Base-by-base conservation (phyloP, 2,797 vertebrate genomes). In the Notolabrus celidotus region DNA sequence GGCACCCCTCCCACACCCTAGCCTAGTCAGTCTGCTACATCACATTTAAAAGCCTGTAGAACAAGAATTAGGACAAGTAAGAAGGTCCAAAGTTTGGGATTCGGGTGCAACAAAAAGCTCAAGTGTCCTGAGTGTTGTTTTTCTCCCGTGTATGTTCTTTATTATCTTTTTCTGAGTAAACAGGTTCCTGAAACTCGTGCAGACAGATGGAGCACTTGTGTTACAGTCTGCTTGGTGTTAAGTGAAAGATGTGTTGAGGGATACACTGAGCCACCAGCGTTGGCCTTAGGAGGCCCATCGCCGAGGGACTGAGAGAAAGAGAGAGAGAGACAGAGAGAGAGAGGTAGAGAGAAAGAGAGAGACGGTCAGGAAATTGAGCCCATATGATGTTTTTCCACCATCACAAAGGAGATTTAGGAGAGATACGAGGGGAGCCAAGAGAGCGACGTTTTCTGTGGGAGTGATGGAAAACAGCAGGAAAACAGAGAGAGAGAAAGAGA, bases 321-420 rank as follows among this genome's bases (percentile, higher is more conserved):
- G n/a, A n/a, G n/a, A n/a, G n/a, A n/a, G n/a, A 86, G 81, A 87
- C 85, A 86, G 80, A 85, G 84, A 88, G 85, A 87, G 82, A 86
- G 84, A 87, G 83, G 86, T 83, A 86, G 82, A 86, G 81, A 87
- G 82, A 59, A 62, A 68, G 76, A 75, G 71, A 74, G 83, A 89
- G 88, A 83, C 71, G 75, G 88, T 90, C 92, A 93, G 93, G 93
- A 94, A 93, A 94, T 94, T 93, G 90, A 90, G 91, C 90, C 89
- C 94, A 93, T 91, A 92, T 94, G 92, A 93, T 93, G 85, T 93
- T 93, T 94, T 94, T 93, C 88, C 92, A 93, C 87, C 85, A 77
- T 91, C 89, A 91, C 89, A 90, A 85, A 88, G 76, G 86, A 93
- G 92, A 92, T 93, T 92, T 92, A 92, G 86, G 82, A 80, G 88